Evolutionary conservation across 1,140 invertebrate genomes (phyloP), one percentile per base, ranked within the genome.

Genomic region (Gryllus bimaculatus): DNA sequence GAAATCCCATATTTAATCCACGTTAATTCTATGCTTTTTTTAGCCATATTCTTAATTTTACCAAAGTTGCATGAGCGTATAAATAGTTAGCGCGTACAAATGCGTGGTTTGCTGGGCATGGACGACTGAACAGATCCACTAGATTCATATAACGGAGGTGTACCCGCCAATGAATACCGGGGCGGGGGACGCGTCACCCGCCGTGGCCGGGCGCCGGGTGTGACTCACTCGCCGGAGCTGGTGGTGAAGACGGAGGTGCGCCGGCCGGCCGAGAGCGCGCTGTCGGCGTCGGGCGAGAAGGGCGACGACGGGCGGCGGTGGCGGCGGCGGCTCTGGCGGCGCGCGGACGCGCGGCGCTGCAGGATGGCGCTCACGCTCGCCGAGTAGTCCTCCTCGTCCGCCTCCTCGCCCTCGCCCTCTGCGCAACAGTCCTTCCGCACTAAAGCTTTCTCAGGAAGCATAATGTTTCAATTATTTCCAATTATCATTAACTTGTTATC

Each of bases 141-240:
- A 39, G 26, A 5, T 39, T 39, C 26, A 39, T 1, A 2, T 39
- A 2, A 39, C 26, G 26, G 5, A 5, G 26, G 26, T 39, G 26
- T 39, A 1, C 26, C 26, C 26, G 5, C 26, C 26, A 39, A 39
- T 39, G 5, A 39, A 39, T 5, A 39, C 26, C 26, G 26, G 26
- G 26, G 26, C 1, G 26, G 26, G 26, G 26, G 26, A 39, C 26
- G 26, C 26, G 5, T 39, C 26, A 39, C 1, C 26, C 26, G 26
- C 26, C 26, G 1, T 39, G 26, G 26, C 26, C 5, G 26, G 26
- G 26, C 26, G 26, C 26, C 5, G 26, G 26, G 26, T 39, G 26
- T 74, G 81, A 88, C 90, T 90, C 86, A 95, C 94, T 95, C 94
- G 84, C 91, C 94, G 78, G 94, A 96, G 83, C 93, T 95, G 13